phyloP scores from a whole-genome alignment of 2,113 vertebrate species.

The Chionodraco myersi region DNA sequence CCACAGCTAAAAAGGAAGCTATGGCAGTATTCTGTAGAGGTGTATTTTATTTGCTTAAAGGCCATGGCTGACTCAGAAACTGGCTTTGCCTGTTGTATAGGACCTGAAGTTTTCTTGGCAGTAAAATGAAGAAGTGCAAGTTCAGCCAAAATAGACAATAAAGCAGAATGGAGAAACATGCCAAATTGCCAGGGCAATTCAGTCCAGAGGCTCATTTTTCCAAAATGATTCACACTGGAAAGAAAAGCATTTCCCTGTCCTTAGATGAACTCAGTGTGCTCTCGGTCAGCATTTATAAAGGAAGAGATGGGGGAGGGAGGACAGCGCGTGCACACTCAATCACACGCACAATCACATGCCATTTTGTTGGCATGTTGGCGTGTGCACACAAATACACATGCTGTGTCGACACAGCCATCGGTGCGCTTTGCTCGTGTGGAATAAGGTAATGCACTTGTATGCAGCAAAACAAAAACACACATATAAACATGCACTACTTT shows the following conservation, averaged over 20 bases:
- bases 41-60: constrained; percentile 87
- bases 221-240: constrained; percentile 89
- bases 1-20: constrained; percentile 86
- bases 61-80: constrained; percentile 84
- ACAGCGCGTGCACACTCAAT: constrained; percentile 25
- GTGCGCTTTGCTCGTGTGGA: constrained; percentile 68
- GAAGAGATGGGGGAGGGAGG: constrained; percentile 71
- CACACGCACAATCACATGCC: neutral
- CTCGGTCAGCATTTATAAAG: constrained; percentile 81
- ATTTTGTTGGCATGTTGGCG: too few relatives aligned
- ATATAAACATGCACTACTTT: constrained; percentile 53
- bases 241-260: constrained; percentile 89
- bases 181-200: constrained; percentile 90
- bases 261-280: constrained; percentile 88
- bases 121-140: constrained; percentile 84
- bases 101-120: constrained; percentile 90
- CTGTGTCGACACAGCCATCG: constrained; percentile 49
- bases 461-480: constrained; percentile 57
- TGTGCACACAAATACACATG: constrained; percentile 27
- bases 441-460: constrained; percentile 77
- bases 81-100: constrained; percentile 88
- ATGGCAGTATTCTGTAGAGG: constrained; percentile 82
- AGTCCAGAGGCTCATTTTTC: constrained; percentile 90
- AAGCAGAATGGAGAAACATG: constrained; percentile 89
- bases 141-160: constrained; percentile 97